Conservation (phyloP, 2,113 vertebrate species). For the Poeciliopsis turrubarensis region DNA sequence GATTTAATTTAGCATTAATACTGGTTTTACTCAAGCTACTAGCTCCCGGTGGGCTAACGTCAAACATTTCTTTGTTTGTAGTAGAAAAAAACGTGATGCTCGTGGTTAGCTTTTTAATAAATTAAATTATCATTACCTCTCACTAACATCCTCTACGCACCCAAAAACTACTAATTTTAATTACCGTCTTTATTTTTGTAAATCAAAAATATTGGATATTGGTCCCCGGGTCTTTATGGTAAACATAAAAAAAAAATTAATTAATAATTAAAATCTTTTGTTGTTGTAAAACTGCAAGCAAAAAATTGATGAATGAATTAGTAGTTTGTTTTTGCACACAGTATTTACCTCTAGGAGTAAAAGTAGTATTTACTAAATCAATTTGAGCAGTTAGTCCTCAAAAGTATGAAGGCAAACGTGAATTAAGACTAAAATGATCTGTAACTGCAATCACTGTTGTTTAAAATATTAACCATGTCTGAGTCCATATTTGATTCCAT, state of each 20-base stretch:
- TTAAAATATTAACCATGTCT: not conserved
- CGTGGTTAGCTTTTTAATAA: not conserved
- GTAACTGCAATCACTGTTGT: not conserved
- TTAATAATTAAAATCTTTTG: not conserved
- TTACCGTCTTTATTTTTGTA: not conserved
- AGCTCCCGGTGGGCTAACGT: no score
- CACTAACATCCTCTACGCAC: not conserved
- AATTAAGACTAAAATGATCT: not conserved
- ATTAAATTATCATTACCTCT: not conserved
- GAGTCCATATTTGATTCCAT: no score
- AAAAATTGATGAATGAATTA: not conserved
- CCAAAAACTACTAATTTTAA: not conserved
- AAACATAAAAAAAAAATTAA: not conserved
- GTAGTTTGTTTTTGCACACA: not conserved
- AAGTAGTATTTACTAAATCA: not conserved
- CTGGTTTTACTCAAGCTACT: not conserved
- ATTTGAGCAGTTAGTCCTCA: not conserved
- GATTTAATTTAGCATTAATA: not conserved
- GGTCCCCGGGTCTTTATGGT: not conserved
- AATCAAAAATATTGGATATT: not conserved
- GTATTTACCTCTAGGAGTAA: no score
- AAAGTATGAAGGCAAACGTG: not conserved
- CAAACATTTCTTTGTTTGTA: conserved; percentile 47
- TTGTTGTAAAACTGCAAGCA: not conserved
- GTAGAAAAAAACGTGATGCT: not conserved